Percentiles rank a stretch among this genome's conserved stretches.
These are phyloP conservation scores for Raphicerus campestris DNA, from an alignment of 2,113 vertebrate genomes.

Conservation along the genomic window DNA sequence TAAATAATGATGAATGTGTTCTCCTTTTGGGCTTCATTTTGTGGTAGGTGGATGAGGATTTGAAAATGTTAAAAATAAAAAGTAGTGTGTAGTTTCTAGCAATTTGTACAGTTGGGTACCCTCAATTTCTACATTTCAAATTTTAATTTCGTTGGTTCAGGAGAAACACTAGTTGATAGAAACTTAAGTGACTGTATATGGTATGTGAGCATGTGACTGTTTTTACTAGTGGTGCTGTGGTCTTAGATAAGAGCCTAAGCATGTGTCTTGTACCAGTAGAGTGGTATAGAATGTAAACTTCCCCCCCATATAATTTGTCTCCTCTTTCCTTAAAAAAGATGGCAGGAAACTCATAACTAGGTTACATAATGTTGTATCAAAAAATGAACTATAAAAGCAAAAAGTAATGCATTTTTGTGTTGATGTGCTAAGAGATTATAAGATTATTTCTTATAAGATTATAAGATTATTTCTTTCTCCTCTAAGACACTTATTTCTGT, in stretches of 20 bases:
- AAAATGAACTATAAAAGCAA: not conserved
- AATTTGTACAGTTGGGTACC: not conserved
- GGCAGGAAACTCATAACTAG: not conserved
- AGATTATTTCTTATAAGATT: too few species aligned
- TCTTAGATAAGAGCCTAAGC: fast-evolving
- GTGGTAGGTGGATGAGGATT: not conserved
- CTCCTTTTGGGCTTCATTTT: not conserved
- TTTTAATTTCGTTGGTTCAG: not conserved
- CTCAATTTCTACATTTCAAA: not conserved
- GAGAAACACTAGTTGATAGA: not conserved
- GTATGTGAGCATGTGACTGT: not conserved
- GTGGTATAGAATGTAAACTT: not conserved
- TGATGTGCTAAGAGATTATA: not conserved
- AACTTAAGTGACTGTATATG: not conserved
- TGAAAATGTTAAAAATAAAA: not conserved
- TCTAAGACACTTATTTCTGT: not conserved
- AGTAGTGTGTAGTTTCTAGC: not conserved
- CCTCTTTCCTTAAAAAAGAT: not conserved
- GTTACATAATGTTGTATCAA: not conserved
- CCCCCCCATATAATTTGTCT: not conserved
- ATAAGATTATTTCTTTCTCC: too few species aligned
- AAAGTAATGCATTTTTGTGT: not conserved
- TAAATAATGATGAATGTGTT: conserved; percentile 32
- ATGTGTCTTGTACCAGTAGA: not conserved
- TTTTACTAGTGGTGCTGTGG: not conserved